Evolutionary conservation across 2,797 vertebrate species (phyloP).

Genomic region (Argya squamiceps): DNA sequence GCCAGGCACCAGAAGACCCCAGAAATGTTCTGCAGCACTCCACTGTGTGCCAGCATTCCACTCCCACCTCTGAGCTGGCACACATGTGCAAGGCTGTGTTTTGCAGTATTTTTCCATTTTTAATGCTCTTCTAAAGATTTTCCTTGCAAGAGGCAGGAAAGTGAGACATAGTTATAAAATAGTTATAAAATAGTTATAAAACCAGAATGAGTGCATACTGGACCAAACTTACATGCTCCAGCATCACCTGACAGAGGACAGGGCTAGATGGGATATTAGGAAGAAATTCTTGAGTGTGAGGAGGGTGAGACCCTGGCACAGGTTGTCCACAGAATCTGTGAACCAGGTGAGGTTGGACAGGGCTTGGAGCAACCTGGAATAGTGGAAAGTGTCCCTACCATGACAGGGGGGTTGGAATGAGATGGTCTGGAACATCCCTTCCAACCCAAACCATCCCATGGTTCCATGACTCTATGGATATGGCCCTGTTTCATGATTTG

Average conservation of each 20-base stretch:
- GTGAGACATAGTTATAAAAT: not conserved
- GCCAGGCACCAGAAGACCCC: not conserved
- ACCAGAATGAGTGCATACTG: not conserved
- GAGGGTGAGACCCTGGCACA: not conserved
- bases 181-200: not conserved
- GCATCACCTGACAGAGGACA: not conserved
- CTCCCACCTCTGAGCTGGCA: not conserved
- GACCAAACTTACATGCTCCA: not conserved
- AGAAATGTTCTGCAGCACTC: not conserved
- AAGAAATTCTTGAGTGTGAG: not conserved
- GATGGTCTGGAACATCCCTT: not conserved
- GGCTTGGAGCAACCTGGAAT: not conserved
- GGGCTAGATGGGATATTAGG: not conserved
- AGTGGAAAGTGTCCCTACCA: accelerated
- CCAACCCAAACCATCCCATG: not conserved
- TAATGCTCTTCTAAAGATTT: not conserved
- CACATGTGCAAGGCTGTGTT: not conserved
- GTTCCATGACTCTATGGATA: not conserved
- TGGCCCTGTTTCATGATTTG: not conserved
- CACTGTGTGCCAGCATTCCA: not conserved
- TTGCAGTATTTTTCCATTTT: not conserved
- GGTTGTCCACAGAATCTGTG: not conserved
- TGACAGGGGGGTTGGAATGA: accelerated
- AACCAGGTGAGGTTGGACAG: accelerated
- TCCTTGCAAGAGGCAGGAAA: not conserved